phyloP scores from a whole-genome alignment of 2,888 invertebrate genomes.

The Nephrotoma flavescens region DNA sequence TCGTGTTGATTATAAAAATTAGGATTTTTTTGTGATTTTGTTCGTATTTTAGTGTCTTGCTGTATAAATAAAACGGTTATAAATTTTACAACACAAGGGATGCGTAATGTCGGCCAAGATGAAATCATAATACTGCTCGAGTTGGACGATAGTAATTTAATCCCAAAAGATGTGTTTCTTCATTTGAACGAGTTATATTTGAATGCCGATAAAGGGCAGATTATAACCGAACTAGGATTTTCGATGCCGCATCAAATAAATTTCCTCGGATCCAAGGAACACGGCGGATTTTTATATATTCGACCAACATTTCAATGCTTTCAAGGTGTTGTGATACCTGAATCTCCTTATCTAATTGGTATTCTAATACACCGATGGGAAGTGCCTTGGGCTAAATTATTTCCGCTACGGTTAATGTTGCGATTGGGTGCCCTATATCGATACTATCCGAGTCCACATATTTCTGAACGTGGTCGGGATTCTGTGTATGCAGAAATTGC shows the following conservation, averaged over 20 bases:
- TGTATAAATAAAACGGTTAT: conserved; percentile 58
- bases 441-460: conserved; percentile 72
- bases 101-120: conserved; percentile 68
- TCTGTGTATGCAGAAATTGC: conserved; percentile 75
- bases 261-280: conserved; percentile 54
- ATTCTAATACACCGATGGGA: conserved; percentile 57
- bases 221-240: conserved; percentile 54
- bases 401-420: conserved; percentile 56
- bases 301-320: conserved; percentile 68
- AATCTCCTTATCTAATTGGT: conserved; percentile 59
- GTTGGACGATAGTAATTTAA: conserved; percentile 41
- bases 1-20: not conserved
- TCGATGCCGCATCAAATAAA: conserved; percentile 35
- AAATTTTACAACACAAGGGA: conserved; percentile 62
- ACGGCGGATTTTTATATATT: conserved; percentile 71
- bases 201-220: conserved; percentile 51
- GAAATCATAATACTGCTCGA: conserved; percentile 65
- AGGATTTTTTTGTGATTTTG: conserved; percentile 4
- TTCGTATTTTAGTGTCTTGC: conserved; percentile 47
- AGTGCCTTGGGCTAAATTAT: conserved; percentile 51
- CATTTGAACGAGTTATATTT: conserved; percentile 59
- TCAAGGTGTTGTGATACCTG: conserved; percentile 55
- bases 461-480: conserved; percentile 59
- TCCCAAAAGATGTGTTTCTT: conserved; percentile 59
- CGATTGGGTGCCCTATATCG: conserved; percentile 72